Evolutionary conservation across 1,140 invertebrate genomes (phyloP), one percentile per base, ranked within the genome.

Genomic region (Trinorchestia longiramus): DNA sequence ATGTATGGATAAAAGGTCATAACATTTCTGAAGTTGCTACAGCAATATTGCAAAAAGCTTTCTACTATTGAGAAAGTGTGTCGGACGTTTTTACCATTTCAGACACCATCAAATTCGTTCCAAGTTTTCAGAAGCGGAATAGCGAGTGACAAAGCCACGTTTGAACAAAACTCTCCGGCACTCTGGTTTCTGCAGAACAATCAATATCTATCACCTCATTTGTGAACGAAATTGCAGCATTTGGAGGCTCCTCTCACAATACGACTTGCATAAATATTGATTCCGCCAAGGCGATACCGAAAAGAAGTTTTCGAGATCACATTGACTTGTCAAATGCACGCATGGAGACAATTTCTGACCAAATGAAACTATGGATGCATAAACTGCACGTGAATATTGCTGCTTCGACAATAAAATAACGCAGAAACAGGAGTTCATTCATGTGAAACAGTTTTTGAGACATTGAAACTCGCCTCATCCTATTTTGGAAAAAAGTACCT

Each of bases 191-290:
- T 94, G 92, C 92, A 40, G 43, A 47, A 45, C 92, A 94, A 94
- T 94, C 92, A 94, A 94, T 94, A 45, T 94, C 92, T 94, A 94
- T 94, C 92, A 94, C 92, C 92, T 94, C 92, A 94, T 94, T 94
- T 94, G 92, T 6, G 92, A 94, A 94, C 36, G 44, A 94, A 94
- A 94, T 94, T 94, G 43, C 44, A 36, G 92, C 92, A 94, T 94
- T 45, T 45, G 92, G 92, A 94, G 43, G 92, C 92, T 43, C 44
- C 43, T 47, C 92, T 28, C 92, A 94, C 92, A 94, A 94, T 94
- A 94, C 92, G 92, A 94, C 92, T 17, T 0, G 36, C 92, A 94
- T 94, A 94, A 94, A 94, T 94, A 94, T 94, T n/a, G 92, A 36
- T n/a, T 44, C 40, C 40, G 40, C 92, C 11, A 44, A 47, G 11